phyloP scores from a whole-genome alignment of 2,888 invertebrate species.

The Drosophila paramelanica region DNA sequence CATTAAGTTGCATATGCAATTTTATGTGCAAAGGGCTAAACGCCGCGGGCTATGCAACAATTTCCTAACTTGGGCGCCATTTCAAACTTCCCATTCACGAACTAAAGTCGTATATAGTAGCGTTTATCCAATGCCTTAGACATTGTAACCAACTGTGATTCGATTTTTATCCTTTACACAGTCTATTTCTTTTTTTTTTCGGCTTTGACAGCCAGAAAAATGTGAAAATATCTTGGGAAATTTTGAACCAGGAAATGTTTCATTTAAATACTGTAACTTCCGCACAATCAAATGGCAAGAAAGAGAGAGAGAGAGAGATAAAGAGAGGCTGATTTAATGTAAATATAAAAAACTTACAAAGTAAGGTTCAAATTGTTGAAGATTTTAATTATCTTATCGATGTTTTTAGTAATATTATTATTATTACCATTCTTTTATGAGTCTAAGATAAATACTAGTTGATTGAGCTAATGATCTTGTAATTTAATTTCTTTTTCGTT shows the following conservation, averaged over 20 bases:
- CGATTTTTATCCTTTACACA: constrained; percentile 23
- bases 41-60: constrained; percentile 59
- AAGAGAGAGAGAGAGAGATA: neutral
- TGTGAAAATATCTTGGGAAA: constrained; percentile 8
- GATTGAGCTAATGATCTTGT: too few species aligned
- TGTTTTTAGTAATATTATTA: too few species aligned
- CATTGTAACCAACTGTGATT: constrained; percentile 66
- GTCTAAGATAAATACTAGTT: too few species aligned
- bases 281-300: neutral
- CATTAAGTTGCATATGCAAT: constrained; percentile 80
- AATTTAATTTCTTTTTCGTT: too few species aligned
- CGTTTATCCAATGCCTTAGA: constrained; percentile 48
- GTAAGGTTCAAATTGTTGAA: too few species aligned
- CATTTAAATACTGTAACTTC: constrained; percentile 26
- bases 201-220: constrained; percentile 19
- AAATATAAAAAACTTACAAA: too few species aligned
- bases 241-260: constrained; percentile 43
- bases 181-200: neutral
- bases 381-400: too few species aligned
- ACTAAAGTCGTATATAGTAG: constrained; percentile 18
- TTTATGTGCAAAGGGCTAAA: constrained; percentile 67
- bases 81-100: constrained; percentile 30
- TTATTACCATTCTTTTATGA: too few species aligned
- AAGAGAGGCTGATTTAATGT: neutral
- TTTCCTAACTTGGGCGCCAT: constrained; percentile 58